Percentiles rank a stretch among this genome's conserved stretches.
phyloP scores from a whole-genome alignment of 2,797 vertebrate genomes.

The Hipposideros larvatus region DNA sequence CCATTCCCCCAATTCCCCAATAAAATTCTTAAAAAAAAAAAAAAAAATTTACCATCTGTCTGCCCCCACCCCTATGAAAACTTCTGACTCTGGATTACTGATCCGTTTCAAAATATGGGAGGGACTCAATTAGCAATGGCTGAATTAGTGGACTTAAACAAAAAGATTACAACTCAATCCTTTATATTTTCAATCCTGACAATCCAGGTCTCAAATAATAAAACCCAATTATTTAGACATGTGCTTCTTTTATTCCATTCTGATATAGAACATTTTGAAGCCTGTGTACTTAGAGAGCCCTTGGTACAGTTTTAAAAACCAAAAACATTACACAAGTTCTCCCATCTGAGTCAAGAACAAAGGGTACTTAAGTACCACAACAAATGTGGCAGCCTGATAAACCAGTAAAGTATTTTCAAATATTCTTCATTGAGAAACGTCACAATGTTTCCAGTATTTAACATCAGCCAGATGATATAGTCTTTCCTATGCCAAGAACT shows the following conservation, averaged over 20 bases:
- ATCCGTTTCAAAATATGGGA: background rate
- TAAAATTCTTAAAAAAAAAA: no score
- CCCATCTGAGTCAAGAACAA: background rate
- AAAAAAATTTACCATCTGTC: background rate
- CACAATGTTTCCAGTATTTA: conserved; percentile 62
- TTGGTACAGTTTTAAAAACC: conserved; percentile 17
- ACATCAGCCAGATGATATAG: conserved; percentile 58
- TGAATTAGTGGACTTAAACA: background rate
- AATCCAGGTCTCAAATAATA: background rate
- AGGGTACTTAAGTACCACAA: conserved; percentile 26
- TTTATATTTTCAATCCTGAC: background rate
- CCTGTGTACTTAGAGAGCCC: background rate
- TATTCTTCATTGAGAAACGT: conserved; percentile 49
- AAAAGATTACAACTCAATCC: background rate
- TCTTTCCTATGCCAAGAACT: conserved; percentile 58
- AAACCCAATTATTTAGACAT: background rate
- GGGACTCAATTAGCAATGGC: background rate
- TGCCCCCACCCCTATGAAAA: background rate
- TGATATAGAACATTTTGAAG: background rate
- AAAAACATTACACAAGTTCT: conserved; percentile 25
- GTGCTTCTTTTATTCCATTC: conserved; percentile 30
- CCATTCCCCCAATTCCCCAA: no score
- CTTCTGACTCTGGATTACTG: background rate
- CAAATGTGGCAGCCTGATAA: conserved; percentile 21
- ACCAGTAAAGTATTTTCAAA: conserved; percentile 52